These are phyloP conservation scores for Malthinus seriepunctatus DNA, from an alignment of 2,888 invertebrate genomes.

Conservation along the genomic window DNA sequence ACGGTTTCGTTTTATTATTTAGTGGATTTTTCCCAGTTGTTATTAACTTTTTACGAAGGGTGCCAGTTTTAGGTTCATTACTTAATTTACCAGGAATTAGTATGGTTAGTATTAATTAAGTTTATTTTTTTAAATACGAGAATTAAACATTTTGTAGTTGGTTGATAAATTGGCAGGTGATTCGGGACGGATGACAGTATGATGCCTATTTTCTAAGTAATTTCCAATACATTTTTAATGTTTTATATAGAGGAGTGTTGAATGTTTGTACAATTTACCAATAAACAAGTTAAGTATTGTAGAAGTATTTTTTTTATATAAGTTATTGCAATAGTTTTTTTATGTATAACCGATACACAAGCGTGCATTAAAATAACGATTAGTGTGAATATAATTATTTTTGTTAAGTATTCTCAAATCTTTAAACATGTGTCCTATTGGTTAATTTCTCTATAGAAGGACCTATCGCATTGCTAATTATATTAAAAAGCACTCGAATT, in stretches of 20 bases:
- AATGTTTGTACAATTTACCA: not conserved
- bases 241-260: not conserved
- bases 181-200: conserved; percentile 81
- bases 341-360: too few relatives aligned
- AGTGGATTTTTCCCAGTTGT: conserved; percentile 98
- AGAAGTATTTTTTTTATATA: too few relatives aligned
- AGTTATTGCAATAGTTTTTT: too few relatives aligned
- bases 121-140: not conserved
- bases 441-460: too few relatives aligned
- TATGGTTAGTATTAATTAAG: conserved; percentile 63
- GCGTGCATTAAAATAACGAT: too few relatives aligned
- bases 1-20: conserved; percentile 89
- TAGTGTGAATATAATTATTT: too few relatives aligned
- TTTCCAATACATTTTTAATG: conserved; percentile 1
- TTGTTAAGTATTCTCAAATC: too few relatives aligned
- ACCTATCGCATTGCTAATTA: too few relatives aligned
- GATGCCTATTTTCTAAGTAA: conserved; percentile 45
- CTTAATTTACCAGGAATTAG: conserved; percentile 89
- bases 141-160: conserved; percentile 61
- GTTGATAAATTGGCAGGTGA: conserved; percentile 82
- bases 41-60: conserved; percentile 90
- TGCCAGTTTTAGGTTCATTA: conserved; percentile 88
- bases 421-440: too few relatives aligned
- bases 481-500: too few relatives aligned
- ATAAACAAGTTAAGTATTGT: not conserved